phyloP scores from a whole-genome alignment of 2,797 vertebrate species.

The Choloepus didactylus region DNA sequence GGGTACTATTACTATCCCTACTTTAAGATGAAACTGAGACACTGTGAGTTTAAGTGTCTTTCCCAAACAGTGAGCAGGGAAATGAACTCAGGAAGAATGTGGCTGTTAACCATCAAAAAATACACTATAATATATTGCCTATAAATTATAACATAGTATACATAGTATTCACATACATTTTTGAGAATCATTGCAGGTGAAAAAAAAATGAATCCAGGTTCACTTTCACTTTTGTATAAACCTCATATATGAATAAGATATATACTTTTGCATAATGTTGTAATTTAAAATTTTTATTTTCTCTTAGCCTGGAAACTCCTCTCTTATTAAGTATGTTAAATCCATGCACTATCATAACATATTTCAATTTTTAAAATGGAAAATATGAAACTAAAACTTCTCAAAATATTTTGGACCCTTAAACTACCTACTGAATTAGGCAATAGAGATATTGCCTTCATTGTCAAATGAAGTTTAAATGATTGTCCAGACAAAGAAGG shows the following conservation, averaged over 20 bases:
- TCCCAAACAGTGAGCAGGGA: background rate
- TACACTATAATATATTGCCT: background rate
- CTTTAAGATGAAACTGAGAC: constrained; percentile 27
- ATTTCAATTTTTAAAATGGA: constrained; percentile 11
- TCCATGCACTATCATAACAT: background rate
- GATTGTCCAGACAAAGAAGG: background rate
- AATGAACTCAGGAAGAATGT: background rate
- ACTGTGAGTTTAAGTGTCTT: background rate
- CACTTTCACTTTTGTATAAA: background rate
- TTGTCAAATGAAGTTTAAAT: too few relatives aligned
- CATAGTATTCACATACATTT: background rate
- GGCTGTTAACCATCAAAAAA: background rate
- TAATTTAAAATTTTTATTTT: constrained; percentile 19
- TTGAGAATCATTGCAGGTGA: background rate
- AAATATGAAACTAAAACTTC: constrained; percentile 6
- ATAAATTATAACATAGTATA: background rate
- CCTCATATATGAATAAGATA: background rate
- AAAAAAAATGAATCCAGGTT: constrained; percentile 22
- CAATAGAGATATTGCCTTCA: background rate
- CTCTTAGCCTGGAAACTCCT: background rate
- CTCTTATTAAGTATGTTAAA: background rate
- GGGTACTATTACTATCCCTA: background rate
- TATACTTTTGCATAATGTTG: background rate
- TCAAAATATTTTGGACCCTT: background rate
- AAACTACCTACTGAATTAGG: background rate